Evolutionary conservation across 2,888 invertebrate species (phyloP), one percentile per base, ranked within the genome.

Genomic region (Monopis laevigella): DNA sequence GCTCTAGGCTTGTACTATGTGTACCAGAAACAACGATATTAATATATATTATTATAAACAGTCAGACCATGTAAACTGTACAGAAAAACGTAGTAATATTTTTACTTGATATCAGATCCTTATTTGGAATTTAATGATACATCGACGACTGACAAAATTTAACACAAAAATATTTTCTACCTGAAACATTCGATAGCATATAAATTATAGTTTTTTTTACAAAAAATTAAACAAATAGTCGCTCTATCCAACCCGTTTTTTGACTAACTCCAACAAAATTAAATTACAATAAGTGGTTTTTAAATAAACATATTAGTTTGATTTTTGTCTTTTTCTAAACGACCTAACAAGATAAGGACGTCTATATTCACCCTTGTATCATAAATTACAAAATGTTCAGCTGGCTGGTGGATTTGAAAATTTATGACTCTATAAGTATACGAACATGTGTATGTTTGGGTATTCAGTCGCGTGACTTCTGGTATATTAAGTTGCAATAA

Each of bases 401-500:
- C 60, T 55, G 40, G n/a, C 24, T 19, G 39, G 36, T 34, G 30
- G 21, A 28, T 41, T 41, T 21, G 39, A 16, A 30, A 38, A 45
- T 45, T 65, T 66, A 68, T 69, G 65, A 34, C 13, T 62, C 52
- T 32, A 21, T 21, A 21, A 7, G 24, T 21, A 5, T 53, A 55
- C 49, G 54, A 68, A 67, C 71, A 75, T 73, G 73, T 68, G 67
- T 56, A 59, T 57, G 55, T 60, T 57, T 56, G 12, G 30, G n/a
- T 16, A 18, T 34, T 28, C 14, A 65, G 68, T 72, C 70, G 65
- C 64, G 64, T 71, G 67, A 69, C 65, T 64, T 53, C 59, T 52
- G 60, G 64, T 64, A 72, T 75, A 80, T 77, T 73, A 73, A 71
- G 65, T 68, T 61, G 69, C 73, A 72, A 78, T 80, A 77, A 69